These are phyloP conservation scores for Phymorhynchus buccinoides DNA, from an alignment of 1,140 invertebrate species.

Conservation along the genomic window DNA sequence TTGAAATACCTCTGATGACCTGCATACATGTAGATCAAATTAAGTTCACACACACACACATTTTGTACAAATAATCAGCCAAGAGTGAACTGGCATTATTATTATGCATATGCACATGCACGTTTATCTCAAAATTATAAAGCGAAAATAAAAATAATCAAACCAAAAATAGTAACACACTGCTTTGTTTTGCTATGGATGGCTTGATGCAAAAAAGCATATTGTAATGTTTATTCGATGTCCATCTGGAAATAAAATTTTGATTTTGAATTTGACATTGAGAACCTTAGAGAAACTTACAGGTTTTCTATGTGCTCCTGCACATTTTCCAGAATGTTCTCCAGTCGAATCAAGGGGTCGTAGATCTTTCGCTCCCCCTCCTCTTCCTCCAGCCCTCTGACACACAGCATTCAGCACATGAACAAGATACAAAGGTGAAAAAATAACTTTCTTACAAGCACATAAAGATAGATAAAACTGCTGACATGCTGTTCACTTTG, in stretches of 20 bases:
- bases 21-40: too few relatives aligned
- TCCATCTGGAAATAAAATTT: too few relatives aligned
- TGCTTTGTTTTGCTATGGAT: too few relatives aligned
- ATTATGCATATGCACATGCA: neutral
- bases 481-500: too few relatives aligned
- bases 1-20: too few relatives aligned
- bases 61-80: neutral
- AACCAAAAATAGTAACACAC: too few relatives aligned
- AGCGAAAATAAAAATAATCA: neutral
- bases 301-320: constrained; percentile 56
- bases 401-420: neutral
- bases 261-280: too few relatives aligned
- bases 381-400: constrained; percentile 22
- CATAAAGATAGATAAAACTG: neutral
- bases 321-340: constrained; percentile 56
- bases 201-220: too few relatives aligned
- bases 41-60: neutral
- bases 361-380: constrained; percentile 32
- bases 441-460: neutral
- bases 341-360: constrained; percentile 47
- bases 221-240: too few relatives aligned
- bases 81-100: too few relatives aligned
- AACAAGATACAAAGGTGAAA: too few relatives aligned
- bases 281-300: too few relatives aligned
- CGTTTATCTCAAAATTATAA: neutral